Percentiles rank a stretch among this genome's conserved stretches.
Evolutionary conservation across 2,797 vertebrate genomes (phyloP).

Genomic region (Trachops cirrhosus): DNA sequence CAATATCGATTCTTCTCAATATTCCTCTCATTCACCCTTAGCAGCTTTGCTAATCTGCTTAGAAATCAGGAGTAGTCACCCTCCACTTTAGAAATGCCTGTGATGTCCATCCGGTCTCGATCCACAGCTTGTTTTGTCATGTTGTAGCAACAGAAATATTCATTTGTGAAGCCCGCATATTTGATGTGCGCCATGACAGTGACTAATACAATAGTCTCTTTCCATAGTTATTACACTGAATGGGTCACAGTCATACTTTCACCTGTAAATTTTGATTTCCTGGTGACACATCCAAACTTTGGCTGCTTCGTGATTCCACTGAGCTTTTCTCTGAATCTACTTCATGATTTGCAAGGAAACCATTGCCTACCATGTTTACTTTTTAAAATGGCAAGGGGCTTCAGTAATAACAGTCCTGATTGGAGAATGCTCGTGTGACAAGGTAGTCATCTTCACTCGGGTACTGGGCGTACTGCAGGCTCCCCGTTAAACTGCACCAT

Average conservation of each 20-base stretch:
- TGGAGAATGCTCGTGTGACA: not conserved
- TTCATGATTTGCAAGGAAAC: constrained; percentile 35
- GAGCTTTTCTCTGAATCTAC: not conserved
- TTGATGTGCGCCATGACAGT: not conserved
- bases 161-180: not conserved
- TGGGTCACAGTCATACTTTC: not conserved
- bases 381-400: constrained; percentile 62
- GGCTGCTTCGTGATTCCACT: not conserved
- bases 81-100: not conserved
- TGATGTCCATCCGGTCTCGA: not conserved
- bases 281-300: not conserved
- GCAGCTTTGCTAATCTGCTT: not conserved
- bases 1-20: not conserved
- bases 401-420: constrained; percentile 36
- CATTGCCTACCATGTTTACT: not conserved
- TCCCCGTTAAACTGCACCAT: constrained; percentile 42
- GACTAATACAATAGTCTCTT: not conserved
- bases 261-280: not conserved
- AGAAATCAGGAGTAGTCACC: not conserved
- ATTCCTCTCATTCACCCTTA: not conserved
- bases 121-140: not conserved
- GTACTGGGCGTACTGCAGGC: constrained; percentile 55
- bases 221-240: not conserved
- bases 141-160: not conserved
- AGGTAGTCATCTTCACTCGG: constrained; percentile 33